Conservation (phyloP, 35 echinoderm and acorn worm genomes). For the Ptychodera flava region DNA sequence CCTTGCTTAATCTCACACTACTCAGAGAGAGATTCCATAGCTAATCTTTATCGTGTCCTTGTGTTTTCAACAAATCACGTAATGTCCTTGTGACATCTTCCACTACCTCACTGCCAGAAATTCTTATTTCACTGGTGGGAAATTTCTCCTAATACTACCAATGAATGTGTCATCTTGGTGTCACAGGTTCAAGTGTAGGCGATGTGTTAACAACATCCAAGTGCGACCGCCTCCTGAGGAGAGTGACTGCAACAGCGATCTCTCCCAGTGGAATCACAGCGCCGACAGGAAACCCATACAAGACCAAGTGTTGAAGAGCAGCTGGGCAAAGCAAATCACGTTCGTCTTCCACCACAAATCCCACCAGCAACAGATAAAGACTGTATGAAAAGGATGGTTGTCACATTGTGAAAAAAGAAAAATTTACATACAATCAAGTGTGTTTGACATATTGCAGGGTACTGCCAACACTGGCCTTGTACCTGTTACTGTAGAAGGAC, state of each 20-base stretch:
- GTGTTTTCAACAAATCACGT: no score
- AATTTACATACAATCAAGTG: background rate
- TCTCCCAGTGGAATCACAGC: conserved; percentile 80
- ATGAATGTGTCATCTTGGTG: no score
- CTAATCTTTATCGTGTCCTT: no score
- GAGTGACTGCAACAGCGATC: conserved; percentile 77
- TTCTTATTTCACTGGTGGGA: no score
- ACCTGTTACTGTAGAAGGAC: no score
- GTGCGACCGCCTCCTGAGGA: conserved; percentile 53
- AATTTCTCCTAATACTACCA: no score
- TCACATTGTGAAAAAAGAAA: background rate
- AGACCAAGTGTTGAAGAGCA: conserved; percentile 59
- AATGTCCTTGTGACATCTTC: no score
- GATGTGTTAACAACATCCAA: conserved; percentile 96
- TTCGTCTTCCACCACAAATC: conserved; percentile 96
- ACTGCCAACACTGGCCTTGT: no score
- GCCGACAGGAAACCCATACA: conserved; percentile 57
- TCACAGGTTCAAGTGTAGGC: conserved; percentile 73
- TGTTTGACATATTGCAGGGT: no score
- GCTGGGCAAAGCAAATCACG: conserved; percentile 44
- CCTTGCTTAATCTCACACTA: no score
- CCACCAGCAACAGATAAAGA: conserved; percentile 95
- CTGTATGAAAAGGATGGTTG: conserved; percentile 36
- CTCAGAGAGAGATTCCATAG: no score
- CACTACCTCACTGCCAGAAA: no score